phyloP scores from a whole-genome alignment of 2,797 vertebrate species.

The Staurois parvus region DNA sequence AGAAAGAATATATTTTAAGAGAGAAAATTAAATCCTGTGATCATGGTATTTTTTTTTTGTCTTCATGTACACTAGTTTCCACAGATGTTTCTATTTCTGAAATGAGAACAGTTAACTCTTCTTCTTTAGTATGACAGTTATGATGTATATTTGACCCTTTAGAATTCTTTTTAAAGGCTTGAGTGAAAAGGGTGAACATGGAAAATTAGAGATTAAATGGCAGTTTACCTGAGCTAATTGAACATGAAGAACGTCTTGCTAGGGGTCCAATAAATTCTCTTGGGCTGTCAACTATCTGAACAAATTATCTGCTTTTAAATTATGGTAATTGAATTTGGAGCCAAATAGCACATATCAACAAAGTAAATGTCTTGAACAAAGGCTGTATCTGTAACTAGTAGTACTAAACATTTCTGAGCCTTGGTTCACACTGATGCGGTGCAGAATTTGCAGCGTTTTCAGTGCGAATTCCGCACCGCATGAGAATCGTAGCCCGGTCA shows the following conservation, averaged over 20 bases:
- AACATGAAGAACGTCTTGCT: conserved; percentile 12
- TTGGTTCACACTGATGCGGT: no score
- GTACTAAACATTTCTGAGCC: background rate
- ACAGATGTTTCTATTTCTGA: background rate
- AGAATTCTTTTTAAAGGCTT: background rate
- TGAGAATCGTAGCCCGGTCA: no score
- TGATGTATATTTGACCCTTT: conserved; percentile 7
- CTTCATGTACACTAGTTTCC: background rate
- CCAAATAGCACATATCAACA: background rate
- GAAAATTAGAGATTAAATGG: conserved; percentile 34
- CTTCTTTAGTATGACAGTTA: background rate
- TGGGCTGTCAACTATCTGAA: background rate
- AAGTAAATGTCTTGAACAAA: background rate
- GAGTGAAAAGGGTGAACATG: conserved; percentile 3
- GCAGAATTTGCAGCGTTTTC: no score
- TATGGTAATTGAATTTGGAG: conserved; percentile 16
- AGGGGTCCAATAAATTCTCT: conserved; percentile 30
- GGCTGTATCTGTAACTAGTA: background rate
- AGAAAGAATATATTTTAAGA: background rate
- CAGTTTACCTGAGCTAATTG: conserved; percentile 25
- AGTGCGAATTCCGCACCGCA: no score
- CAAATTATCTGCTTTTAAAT: conserved; percentile 22
- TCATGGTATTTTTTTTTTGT: background rate
- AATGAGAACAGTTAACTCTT: background rate
- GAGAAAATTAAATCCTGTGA: conserved; percentile 3